phyloP scores from a whole-genome alignment of 2,113 vertebrate species.

The Myotis brandtii region DNA sequence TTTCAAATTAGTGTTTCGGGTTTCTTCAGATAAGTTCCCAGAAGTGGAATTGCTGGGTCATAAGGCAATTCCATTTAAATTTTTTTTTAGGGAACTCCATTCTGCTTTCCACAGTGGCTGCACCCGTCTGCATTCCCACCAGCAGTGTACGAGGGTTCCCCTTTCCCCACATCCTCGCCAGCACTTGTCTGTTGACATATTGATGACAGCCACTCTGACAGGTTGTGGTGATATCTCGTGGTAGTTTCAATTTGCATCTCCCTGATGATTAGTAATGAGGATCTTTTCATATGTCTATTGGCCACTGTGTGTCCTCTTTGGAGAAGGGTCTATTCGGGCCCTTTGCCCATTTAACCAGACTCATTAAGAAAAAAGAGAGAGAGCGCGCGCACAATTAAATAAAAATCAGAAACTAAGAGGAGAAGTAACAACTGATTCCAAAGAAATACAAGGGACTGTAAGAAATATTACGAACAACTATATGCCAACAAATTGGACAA shows the following conservation, averaged over 20 bases:
- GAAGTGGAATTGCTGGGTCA: not conserved
- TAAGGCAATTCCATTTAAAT: no score
- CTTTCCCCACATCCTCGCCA: not conserved
- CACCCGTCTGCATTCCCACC: not conserved
- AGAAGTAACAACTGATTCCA: not conserved
- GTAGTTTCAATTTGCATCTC: not conserved
- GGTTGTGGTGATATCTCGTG: not conserved
- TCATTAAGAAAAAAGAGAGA: not conserved
- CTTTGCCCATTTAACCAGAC: not conserved
- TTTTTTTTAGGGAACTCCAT: not conserved
- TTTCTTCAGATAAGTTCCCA: not conserved
- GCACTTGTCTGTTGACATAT: not conserved
- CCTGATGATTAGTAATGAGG: not conserved
- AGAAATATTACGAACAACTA: not conserved
- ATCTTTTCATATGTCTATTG: not conserved
- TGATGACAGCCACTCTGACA: not conserved
- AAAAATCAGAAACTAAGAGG: not conserved
- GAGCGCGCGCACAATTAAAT: not conserved
- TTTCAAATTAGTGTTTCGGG: not conserved
- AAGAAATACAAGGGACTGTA: not conserved
- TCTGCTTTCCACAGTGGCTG: not conserved
- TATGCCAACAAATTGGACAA: not conserved
- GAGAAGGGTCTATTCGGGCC: not conserved
- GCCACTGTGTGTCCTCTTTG: not conserved
- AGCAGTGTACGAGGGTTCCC: not conserved